Percentiles rank a stretch among this genome's conserved stretches.
phyloP scores from a whole-genome alignment of 2,113 vertebrate genomes.

The Brevimyrus niger region DNA sequence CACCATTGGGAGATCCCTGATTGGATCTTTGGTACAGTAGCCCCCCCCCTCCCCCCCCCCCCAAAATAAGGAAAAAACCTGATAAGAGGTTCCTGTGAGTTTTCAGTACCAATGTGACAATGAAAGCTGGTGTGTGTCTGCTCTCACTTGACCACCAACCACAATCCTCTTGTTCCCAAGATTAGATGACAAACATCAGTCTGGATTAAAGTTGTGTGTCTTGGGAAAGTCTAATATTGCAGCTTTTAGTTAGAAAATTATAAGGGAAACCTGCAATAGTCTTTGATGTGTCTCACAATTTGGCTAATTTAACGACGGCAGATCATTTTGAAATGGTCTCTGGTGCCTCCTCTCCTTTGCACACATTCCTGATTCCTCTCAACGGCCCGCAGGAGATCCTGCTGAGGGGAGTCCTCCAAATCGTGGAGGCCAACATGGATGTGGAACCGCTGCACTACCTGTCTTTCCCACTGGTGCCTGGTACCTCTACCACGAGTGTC shows the following conservation, averaged over 20 bases:
- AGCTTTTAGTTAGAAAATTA: background rate
- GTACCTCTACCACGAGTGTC: slow-evolving; percentile 38
- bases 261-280: background rate
- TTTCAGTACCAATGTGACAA: background rate
- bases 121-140: background rate
- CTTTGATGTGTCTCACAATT: background rate
- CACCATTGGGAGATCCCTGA: background rate
- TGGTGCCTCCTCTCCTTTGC: background rate
- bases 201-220: background rate
- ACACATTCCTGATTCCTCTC: background rate
- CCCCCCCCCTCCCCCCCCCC: too few relatives aligned
- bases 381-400: slow-evolving; percentile 70
- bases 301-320: background rate
- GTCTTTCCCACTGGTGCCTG: slow-evolving; percentile 71
- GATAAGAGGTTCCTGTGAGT: background rate
- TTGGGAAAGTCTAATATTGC: background rate
- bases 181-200: background rate
- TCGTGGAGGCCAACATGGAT: slow-evolving; percentile 71
- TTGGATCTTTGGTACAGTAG: background rate
- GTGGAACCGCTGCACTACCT: slow-evolving; percentile 79
- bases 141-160: background rate
- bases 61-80: background rate
- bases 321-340: background rate
- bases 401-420: slow-evolving; percentile 77
- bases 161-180: background rate